phyloP scores from a whole-genome alignment of 2,113 vertebrate genomes.

The Rhinopithecus roxellana region DNA sequence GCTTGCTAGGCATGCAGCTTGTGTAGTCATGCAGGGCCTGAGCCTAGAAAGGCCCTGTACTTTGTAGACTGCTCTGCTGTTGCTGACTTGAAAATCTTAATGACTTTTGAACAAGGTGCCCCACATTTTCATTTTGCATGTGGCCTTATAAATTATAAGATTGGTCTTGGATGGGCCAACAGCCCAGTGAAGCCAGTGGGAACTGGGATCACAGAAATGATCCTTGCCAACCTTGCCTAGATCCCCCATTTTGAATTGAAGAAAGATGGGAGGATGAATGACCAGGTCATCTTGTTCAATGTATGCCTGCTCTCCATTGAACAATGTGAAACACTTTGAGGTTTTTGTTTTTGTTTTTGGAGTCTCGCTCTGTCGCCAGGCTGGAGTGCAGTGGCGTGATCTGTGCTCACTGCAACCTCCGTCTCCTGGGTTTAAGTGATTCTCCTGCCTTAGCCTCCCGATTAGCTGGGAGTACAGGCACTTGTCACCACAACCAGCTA shows the following conservation, averaged over 20 bases:
- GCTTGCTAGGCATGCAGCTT: neutral
- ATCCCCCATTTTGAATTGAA: neutral
- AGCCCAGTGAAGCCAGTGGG: neutral
- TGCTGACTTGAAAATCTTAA: constrained; percentile 20
- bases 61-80: neutral
- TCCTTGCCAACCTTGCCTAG: neutral
- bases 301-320: neutral
- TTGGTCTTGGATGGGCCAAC: neutral
- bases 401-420: no score
- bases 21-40: neutral
- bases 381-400: no score
- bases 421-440: no score
- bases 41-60: neutral
- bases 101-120: neutral
- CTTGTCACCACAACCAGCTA: no score
- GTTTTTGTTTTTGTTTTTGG: no score
- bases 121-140: neutral
- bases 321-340: neutral
- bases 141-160: neutral
- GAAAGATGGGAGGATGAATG: neutral
- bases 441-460: no score
- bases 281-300: neutral
- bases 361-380: no score
- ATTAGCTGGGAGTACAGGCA: no score
- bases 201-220: neutral